Base-by-base conservation (phyloP, 2,888 invertebrate species). In the Microdon myrmicae region DNA sequence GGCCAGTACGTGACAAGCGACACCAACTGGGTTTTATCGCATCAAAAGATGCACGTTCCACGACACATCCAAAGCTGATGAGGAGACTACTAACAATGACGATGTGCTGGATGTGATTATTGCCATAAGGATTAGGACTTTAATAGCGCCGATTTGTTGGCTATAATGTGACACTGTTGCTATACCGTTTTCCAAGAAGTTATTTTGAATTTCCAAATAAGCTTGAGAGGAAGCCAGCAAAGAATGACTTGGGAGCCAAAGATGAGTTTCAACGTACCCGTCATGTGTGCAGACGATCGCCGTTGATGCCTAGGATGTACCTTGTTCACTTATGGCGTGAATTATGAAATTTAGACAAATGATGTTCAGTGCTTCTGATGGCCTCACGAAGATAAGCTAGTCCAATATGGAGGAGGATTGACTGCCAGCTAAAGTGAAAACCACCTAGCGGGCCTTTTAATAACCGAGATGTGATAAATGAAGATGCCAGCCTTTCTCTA, bases 281-380 rank as follows among this genome's bases (percentile, higher is more conserved):
- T 14, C 19, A 22, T 54, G 28, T 45, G 32, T 9, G 28, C n/a
- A 35, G 10, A 13, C 35, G 32, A 45, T 12, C 10, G 16, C n/a
- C 37, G 19, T n/a, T 35, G 2, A 28, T 35, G 35, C 43, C 43
- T 41, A 39, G 25, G 31, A 23, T 53, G 23, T 35, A 41, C 23
- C 32, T 47, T 41, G 45, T 55, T 49, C 58, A 38, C 71, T 71
- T 70, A 72, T 70, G 67, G 70, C 67, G 69, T 60, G 68, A 71
- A 71, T 73, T 75, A 72, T 73, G 72, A 71, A 74, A 73, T 71
- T 43, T 45, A 71, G 74, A 74, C 75, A 75, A 75, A 75, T 75
- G 71, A 71, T 71, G 49, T 47, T 58, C 58, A 44, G 32, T 16
- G 16, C 38, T 53, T 35, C 25, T 37, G 71, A 70, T 73, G 70